A percentile compares a stretch with the other conserved stretches of the same genome.
These are phyloP conservation scores for Leptocoma aspasia DNA, from an alignment of 2,113 vertebrate species.

Conservation along the genomic window DNA sequence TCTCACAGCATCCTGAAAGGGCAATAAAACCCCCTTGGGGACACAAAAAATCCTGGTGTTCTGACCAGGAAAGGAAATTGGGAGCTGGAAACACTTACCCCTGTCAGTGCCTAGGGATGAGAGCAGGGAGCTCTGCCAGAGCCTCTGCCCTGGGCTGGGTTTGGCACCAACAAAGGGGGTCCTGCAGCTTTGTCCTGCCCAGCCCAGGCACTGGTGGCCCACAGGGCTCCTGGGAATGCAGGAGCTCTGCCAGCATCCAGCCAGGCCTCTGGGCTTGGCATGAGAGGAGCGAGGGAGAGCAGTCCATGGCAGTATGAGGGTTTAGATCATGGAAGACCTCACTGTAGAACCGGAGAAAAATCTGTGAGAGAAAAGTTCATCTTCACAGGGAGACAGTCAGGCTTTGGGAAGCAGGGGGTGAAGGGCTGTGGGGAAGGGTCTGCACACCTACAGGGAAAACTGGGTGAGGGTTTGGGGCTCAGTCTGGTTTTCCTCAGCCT, in stretches of 20 bases:
- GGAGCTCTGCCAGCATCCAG: neutral
- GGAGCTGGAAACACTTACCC: neutral
- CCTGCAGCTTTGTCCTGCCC: neutral
- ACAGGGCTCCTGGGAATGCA: neutral
- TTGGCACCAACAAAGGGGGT: neutral
- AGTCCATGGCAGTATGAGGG: fast-evolving
- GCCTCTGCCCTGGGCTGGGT: neutral
- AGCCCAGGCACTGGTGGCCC: neutral
- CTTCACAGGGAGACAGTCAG: neutral
- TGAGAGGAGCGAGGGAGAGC: neutral
- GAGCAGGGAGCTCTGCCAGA: fast-evolving
- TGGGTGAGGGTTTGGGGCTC: neutral
- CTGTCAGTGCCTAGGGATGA: neutral
- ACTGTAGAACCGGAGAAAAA: fast-evolving
- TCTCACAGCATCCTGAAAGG: neutral
- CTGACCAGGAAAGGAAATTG: no score
- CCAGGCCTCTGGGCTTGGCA: neutral
- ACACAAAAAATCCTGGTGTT: neutral
- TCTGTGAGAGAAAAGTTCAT: neutral
- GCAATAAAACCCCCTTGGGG: fast-evolving
- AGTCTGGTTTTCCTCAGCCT: neutral
- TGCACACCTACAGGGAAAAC: neutral
- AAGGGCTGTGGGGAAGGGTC: neutral
- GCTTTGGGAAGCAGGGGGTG: neutral
- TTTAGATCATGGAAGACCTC: fast-evolving